These are phyloP conservation scores for Lasioglossum oenotherae DNA, from an alignment of 2,888 invertebrate species.

Conservation along the genomic window DNA sequence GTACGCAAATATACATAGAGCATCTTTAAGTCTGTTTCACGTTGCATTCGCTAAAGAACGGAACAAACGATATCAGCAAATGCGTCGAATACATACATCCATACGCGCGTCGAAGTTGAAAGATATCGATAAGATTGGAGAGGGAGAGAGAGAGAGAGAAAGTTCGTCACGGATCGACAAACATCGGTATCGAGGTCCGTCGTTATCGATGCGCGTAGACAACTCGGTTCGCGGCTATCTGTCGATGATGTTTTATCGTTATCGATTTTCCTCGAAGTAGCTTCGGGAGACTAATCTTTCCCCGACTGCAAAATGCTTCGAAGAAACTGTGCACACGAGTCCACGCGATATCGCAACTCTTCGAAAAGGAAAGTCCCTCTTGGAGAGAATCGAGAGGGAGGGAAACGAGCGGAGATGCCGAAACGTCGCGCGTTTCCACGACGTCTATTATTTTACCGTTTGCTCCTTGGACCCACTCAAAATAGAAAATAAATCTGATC, in stretches of 20 bases:
- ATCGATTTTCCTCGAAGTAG: not conserved
- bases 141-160: not conserved
- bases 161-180: not conserved
- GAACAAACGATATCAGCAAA: not conserved
- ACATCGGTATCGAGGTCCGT: not conserved
- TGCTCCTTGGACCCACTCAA: not conserved
- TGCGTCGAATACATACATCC: not conserved
- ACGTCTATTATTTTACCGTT: not conserved
- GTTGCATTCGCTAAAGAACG: not conserved
- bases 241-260: not conserved
- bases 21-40: too few species aligned
- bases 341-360: constrained; percentile 2
- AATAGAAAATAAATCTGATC: not conserved
- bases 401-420: not conserved
- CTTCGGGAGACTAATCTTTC: not conserved
- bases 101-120: not conserved
- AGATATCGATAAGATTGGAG: too few species aligned
- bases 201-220: not conserved
- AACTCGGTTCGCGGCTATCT: not conserved
- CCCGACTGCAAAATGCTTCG: not conserved
- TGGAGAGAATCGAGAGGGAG: not conserved
- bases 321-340: not conserved
- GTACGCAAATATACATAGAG: too few species aligned
- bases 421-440: not conserved
- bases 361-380: not conserved